phyloP scores from a whole-genome alignment of 2,113 vertebrate species.

The Dipodomys ordii region DNA sequence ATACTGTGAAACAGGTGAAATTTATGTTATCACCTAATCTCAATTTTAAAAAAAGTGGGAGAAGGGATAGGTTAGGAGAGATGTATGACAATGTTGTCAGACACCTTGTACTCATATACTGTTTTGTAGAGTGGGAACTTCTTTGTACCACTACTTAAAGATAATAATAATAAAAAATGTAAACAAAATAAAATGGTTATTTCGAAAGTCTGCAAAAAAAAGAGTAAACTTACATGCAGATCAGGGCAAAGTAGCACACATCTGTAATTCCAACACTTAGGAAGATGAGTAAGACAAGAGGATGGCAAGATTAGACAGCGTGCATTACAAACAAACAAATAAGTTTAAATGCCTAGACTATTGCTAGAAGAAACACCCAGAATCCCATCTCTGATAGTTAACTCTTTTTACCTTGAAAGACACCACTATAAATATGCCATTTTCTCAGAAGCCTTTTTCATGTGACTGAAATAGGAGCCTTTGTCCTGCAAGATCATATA shows the following conservation, averaged over 20 bases:
- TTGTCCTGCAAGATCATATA: neutral
- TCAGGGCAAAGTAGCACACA: neutral
- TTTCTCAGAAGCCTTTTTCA: neutral
- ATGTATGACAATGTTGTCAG: no score
- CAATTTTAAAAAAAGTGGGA: no score
- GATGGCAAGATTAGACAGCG: neutral
- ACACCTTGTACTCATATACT: no score
- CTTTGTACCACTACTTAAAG: no score
- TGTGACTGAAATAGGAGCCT: neutral
- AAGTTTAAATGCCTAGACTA: neutral
- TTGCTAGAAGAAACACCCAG: neutral
- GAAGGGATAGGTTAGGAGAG: no score
- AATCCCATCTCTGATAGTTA: neutral
- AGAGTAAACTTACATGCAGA: neutral
- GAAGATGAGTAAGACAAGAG: neutral
- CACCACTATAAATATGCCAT: neutral
- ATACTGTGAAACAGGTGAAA: no score
- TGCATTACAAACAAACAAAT: neutral
- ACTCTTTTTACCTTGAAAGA: neutral
- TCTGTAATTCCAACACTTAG: neutral
- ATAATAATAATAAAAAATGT: no score
- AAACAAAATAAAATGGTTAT: no score
- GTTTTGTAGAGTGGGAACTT: no score
- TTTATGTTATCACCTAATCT: no score
- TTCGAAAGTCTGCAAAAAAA: neutral